Evolutionary conservation across 2,113 vertebrate species (phyloP), one percentile per base, ranked within the genome.

Genomic region (Ailuropoda melanoleuca): DNA sequence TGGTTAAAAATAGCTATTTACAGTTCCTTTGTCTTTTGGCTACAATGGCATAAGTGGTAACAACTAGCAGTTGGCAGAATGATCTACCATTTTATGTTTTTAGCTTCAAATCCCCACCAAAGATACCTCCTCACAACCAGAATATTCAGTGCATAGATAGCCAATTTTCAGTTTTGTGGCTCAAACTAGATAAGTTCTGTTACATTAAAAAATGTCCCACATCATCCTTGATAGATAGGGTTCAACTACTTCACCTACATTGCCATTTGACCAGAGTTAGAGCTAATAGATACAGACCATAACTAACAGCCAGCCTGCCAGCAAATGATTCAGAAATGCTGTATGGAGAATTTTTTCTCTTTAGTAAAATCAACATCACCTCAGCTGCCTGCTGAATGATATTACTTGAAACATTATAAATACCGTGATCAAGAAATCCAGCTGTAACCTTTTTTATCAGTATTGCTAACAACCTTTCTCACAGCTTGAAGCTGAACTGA

Each of bases 321-420:
- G 23, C 50, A 87, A 88, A 95, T 92, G 56, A 90, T 60, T 70
- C 12, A 74, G 56, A 56, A 80, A 64, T 31, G 39, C 56, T 66
- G 10, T 46, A 53, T 21, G 58, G 64, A 43, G 19, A 97, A 43
- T 8, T 74, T 70, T 97, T 92, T 96, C 92, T 95, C 43, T 97
- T 95, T 75, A 66, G 93, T 88, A 83, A 96, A 96, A 92, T 97
- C 96, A 95, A 55, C 95, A 92, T n/a, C 64, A 81, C 31, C 86
- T 90, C 81, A 92, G 90, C 68, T 68, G 23, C 64, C 24, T 77
- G 37, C 46, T 91, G 85, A 92, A 88, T 95, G 85, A 74, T 90
- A 78, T 39, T 34, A 23, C 93, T 85, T n/a, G 26, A 96, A 87
- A 53, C 46, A 74, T 92, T 72, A 75, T 75, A 94, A 97, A 86